Evolutionary conservation across 2,888 invertebrate species (phyloP), one percentile per base, ranked within the genome.

Genomic region (Drosophila robusta): DNA sequence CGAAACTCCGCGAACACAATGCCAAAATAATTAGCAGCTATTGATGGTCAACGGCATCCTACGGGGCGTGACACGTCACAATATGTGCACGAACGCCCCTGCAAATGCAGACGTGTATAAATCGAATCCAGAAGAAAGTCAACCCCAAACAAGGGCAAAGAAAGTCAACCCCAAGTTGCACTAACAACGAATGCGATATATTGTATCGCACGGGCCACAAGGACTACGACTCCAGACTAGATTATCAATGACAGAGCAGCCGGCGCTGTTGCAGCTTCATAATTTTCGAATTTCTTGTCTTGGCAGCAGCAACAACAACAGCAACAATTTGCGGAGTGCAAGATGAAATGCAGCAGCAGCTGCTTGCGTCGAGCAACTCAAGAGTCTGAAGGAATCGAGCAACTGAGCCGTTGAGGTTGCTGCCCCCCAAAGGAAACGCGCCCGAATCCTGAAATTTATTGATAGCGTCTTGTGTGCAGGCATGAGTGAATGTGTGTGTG

Each of bases 231-330:
- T 47, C 64, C 64, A 57, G 18, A 11, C 63, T 80, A 78, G 81
- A 86, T 86, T 80, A 86, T 83, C 88, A 87, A 88, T 83, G 88
- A 86, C 88, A 85, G 44, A 60, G 71, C 88, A 85, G 83, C 87
- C 84, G 85, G 85, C 85, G 49, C 45, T 67, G 77, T 65, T 62
- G 83, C 87, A 87, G 85, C 83, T 85, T 87, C 86, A 84, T 87
- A 70, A 85, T 79, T 83, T 67, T 72, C 75, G 44, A 66, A 70
- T 76, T 71, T 29, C 62, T 57, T 56, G 47, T 60, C 56, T 36
- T 34, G 45, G 29, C 54, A 41, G 50, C 54, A 46, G n/a, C 51
- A 60, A 29, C 55, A 34, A 3, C 70, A 58, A 44, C 29, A 70
- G 9, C 29, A 29, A 61, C 65, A 73, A 66, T 83, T 70, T 77